Base-by-base conservation (phyloP, 2,888 invertebrate genomes). In the Epinotia bilunana region DNA sequence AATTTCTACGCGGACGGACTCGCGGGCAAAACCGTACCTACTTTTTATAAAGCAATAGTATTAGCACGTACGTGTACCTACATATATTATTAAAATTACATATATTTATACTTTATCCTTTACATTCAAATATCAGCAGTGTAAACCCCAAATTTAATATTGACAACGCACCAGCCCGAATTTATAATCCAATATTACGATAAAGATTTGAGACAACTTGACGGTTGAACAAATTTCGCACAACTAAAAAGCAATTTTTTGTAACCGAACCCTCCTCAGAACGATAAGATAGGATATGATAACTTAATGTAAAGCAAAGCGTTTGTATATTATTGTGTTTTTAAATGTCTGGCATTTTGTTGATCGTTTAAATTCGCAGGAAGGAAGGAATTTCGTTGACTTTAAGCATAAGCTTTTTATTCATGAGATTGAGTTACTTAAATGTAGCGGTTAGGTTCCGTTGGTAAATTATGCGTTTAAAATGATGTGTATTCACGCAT, bases 381-480 rank as follows among this genome's bases (percentile, higher is more conserved):
- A 65, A 65, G 65, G 49, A 72, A 72, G 65, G 72, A 65, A 28
- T 72, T 72, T 33, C 49, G 33, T 60, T 55, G 39, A 57, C 13
- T 46, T 72, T 60, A 65, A 2, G 2, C 23, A 2, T 60, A 28
- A 20, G 58, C n/a, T 49, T 65, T 72, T 65, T 72, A 72, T 72
- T 72, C 33, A 72, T 72, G 60, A 49, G 49, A 11, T 16, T 20
- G 58, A 60, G 49, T 65, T 65, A n/a, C n/a, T n/a, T n/a, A 23
- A 49, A 49, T 28, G 23, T 64, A n/a, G 53, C 65, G 20, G 57
- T 18, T 53, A 53, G 13, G n/a, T 4, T n/a, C 3, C 9, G 53
- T 53, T 13, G 6, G 39, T 39, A 39, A 39, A 33, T 33, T 33
- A 33, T 33, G 33, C 6, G 33, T 33, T 0, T 33, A 33, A 33